Evolutionary conservation across 2,113 vertebrate species (phyloP), one percentile per base, ranked within the genome.

Genomic region (Clupea harengus): DNA sequence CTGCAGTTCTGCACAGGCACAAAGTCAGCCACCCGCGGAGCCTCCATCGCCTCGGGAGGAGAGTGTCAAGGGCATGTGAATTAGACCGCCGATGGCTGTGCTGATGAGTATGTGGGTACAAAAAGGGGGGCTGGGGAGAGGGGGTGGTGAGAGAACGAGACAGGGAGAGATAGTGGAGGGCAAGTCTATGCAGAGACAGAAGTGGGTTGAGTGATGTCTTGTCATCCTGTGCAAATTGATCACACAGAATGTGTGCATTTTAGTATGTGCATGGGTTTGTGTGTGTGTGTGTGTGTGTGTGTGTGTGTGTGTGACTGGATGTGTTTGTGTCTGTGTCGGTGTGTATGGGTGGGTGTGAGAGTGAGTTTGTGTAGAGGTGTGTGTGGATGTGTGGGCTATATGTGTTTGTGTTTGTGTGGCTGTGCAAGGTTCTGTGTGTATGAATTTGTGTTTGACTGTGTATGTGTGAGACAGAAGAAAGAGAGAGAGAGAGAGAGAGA

Each of bases 11-110:
- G 46, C 84, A 83, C 87, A 82, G 25, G 82, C 83, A 45, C 84
- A 52, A 49, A 85, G 83, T 45, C 22, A 57, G 80, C 82, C 82
- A 88, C 75, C 83, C 64, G 78, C 83, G 85, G 57, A 85, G 45
- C 57, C 47, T 60, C 82, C 28, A 80, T n/a, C 25, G 57, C 50
- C 84, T 83, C 72, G 45, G 39, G 80, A 85, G 78, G 82, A 89
- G 39, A 52, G 80, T 80, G 85, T 87, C 89, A 89, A 87, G 89
- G 88, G 54, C 86, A 85, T 81, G 32, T 60, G 83, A 89, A 83
- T 85, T 52, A 86, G 22, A 10, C 52, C 13, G 50, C 10, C 13
- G 50, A 17, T 52, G 50, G 50, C 2, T 20, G 44, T 46, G 22
- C 20, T 81, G 52, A 83, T 52, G 22, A 28, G 84, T 25, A 46